Evolutionary conservation across 2,113 vertebrate genomes (phyloP).

Genomic region (Sterna hirundo): DNA sequence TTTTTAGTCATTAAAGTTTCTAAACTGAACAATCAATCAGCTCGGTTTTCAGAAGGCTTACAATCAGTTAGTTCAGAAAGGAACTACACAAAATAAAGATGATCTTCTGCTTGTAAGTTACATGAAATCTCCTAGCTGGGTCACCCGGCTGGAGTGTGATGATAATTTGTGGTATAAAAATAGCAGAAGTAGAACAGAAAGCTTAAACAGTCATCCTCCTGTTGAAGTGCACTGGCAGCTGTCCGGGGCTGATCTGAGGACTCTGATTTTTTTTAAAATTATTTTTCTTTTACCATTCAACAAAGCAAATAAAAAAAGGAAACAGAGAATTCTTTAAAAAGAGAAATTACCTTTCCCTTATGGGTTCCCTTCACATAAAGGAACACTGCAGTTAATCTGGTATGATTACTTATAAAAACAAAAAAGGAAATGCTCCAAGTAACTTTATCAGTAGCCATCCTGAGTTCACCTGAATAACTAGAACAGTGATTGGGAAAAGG

Average conservation of each 20-base stretch:
- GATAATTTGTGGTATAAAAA: background rate
- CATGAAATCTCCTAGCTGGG: background rate
- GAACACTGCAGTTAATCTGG: background rate
- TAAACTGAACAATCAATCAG: background rate
- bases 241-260: fast-evolving
- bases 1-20: background rate
- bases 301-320: background rate
- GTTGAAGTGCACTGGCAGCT: background rate
- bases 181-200: background rate
- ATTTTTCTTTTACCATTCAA: background rate
- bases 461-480: background rate
- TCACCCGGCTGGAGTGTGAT: background rate
- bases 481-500: background rate
- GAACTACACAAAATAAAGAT: background rate
- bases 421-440: background rate
- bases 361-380: no score
- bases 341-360: background rate
- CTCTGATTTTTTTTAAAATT: background rate
- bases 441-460: background rate
- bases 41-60: background rate
- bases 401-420: background rate
- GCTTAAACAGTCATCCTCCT: background rate
- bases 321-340: background rate
- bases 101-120: background rate
- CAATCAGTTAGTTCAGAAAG: background rate